These are phyloP conservation scores for Hofmannophila pseudospretella DNA, from an alignment of 2,888 invertebrate genomes.

Conservation along the genomic window DNA sequence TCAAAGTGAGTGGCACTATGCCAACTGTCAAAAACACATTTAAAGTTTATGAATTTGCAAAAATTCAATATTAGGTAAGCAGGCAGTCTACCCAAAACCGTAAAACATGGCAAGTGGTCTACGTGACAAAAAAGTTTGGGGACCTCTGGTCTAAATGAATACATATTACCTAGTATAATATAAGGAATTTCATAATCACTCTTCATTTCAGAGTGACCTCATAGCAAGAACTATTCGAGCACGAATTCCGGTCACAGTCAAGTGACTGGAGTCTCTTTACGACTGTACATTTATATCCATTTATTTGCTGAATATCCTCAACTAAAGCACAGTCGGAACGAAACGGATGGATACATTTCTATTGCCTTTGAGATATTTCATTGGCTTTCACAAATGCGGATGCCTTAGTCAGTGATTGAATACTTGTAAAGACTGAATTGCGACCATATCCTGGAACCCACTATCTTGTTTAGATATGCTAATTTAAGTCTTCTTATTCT, in stretches of 20 bases:
- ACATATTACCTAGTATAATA: too few species aligned
- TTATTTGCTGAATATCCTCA: constrained; percentile 41
- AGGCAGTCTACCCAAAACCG: too few species aligned
- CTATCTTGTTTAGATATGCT: constrained; percentile 21
- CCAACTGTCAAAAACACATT: too few species aligned
- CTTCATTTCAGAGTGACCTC: constrained; percentile 8
- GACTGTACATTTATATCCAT: constrained; percentile 47
- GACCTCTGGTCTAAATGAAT: too few species aligned
- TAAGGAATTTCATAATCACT: constrained; percentile 1
- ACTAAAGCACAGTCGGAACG: constrained; percentile 32
- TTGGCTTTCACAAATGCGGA: constrained; percentile 48
- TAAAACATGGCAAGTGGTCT: too few species aligned
- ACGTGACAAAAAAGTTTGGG: too few species aligned
- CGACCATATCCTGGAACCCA: constrained; percentile 19
- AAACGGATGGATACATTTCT: constrained; percentile 45
- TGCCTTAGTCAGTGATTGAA: constrained; percentile 33
- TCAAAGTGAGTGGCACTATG: too few species aligned
- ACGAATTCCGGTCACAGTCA: constrained; percentile 27
- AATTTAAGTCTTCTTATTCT: constrained; percentile 26
- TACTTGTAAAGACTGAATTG: constrained; percentile 21
- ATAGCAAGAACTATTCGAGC: constrained; percentile 8
- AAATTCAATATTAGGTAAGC: too few species aligned
- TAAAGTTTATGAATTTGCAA: too few species aligned
- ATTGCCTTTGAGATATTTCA: constrained; percentile 50
- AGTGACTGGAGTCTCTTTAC: constrained; percentile 28